Conservation (phyloP, 2,888 invertebrate species). For the Tetheella fluctuosa region DNA sequence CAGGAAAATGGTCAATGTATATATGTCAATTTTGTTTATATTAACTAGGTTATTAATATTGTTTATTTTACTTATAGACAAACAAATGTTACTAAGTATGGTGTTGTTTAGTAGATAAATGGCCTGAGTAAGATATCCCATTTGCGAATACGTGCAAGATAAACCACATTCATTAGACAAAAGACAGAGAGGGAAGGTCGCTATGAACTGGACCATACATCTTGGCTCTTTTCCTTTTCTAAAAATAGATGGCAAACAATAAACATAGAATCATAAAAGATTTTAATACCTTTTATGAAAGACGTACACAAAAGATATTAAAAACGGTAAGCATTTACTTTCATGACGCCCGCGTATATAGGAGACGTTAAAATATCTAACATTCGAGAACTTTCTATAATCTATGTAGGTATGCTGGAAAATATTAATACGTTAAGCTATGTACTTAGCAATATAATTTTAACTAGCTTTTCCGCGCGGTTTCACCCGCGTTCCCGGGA, state of each 20-base stretch:
- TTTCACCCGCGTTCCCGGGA: too few relatives aligned
- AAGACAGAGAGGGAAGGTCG: background rate
- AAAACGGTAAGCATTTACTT: conserved; percentile 11
- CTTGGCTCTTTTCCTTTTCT: conserved; percentile 15
- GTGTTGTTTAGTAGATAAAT: background rate
- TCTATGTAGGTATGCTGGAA: too few relatives aligned
- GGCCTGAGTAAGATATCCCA: background rate
- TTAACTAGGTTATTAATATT: too few relatives aligned
- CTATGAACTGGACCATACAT: background rate
- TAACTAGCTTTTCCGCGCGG: too few relatives aligned
- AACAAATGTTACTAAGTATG: background rate
- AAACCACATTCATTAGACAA: background rate
- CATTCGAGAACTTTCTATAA: too few relatives aligned
- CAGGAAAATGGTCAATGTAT: background rate
- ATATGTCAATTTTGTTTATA: too few relatives aligned
- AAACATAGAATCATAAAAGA: conserved; percentile 19
- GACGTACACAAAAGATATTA: conserved; percentile 15
- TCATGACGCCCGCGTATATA: conserved; percentile 8
- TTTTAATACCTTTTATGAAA: conserved; percentile 23
- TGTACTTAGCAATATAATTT: too few relatives aligned
- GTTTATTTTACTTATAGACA: too few relatives aligned
- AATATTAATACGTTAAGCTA: too few relatives aligned
- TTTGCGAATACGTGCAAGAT: background rate
- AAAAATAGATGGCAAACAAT: conserved; percentile 22
- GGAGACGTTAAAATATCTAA: background rate